These are phyloP conservation scores for Dinoponera quadriceps DNA, from an alignment of 1,140 invertebrate genomes.

Conservation along the genomic window DNA sequence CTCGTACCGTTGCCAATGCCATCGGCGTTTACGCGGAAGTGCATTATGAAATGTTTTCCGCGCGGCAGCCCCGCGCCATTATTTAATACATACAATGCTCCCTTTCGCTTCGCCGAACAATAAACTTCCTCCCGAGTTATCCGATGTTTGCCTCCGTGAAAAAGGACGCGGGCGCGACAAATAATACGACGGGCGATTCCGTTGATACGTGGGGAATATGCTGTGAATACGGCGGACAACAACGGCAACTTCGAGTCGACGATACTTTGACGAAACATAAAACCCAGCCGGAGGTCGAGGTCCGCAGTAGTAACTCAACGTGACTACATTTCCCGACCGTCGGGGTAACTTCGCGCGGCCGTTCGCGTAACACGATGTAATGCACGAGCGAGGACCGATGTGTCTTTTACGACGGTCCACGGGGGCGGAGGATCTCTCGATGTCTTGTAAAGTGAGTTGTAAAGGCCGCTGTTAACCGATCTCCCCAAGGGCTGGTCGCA, in stretches of 20 bases:
- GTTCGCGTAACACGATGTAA: conserved; percentile 22
- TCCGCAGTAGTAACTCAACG: conserved; percentile 9
- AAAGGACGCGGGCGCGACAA: not conserved
- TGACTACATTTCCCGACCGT: conserved; percentile 38
- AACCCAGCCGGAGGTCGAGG: conserved; percentile 2
- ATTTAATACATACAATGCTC: not conserved
- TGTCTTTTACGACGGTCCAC: conserved; percentile 41
- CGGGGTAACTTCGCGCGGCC: conserved; percentile 5
- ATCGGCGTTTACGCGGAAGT: not conserved
- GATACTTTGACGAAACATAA: conserved; percentile 45
- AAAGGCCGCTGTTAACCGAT: conserved; percentile 58
- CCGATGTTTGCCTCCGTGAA: not conserved
- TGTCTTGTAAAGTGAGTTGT: conserved; percentile 63
- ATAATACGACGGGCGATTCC: conserved; percentile 3
- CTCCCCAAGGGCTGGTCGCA: conserved; percentile 10
- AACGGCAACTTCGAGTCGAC: not conserved
- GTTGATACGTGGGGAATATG: not conserved
- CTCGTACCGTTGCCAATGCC: conserved; percentile 4
- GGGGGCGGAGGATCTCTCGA: conserved; percentile 5
- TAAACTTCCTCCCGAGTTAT: not conserved
- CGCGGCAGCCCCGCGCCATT: no score
- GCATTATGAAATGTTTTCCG: not conserved
- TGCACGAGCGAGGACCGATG: conserved; percentile 34
- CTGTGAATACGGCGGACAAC: conserved; percentile 9
- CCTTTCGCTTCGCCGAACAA: conserved; percentile 3